Conservation (phyloP, 2,113 vertebrate species). For the Lanius collurio region DNA sequence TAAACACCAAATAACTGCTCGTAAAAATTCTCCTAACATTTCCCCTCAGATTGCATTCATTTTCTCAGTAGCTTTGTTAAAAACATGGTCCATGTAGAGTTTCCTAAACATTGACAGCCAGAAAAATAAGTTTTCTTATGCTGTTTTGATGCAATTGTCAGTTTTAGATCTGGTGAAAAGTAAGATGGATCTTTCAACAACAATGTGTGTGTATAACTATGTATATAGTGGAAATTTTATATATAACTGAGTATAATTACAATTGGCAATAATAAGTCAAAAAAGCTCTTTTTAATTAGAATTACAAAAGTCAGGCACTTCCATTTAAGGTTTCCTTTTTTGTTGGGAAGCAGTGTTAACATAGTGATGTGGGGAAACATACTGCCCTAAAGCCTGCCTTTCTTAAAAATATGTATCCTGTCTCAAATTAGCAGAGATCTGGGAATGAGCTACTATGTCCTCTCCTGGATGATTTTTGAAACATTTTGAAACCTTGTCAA, state of each 20-base stretch:
- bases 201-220: neutral
- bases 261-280: neutral
- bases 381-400: neutral
- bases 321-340: neutral
- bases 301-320: neutral
- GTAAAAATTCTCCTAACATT: constrained; percentile 16
- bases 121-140: neutral
- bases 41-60: neutral
- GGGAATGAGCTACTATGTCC: neutral
- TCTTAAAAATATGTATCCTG: neutral
- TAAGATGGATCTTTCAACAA: neutral
- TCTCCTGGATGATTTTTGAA: neutral
- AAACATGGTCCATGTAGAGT: neutral
- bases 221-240: neutral
- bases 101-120: neutral
- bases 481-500: neutral
- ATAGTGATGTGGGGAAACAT: neutral
- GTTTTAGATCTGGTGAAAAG: neutral
- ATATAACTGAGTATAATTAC: neutral
- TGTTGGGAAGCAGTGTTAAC: neutral
- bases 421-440: neutral
- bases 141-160: neutral
- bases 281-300: neutral
- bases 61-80: constrained; percentile 24
- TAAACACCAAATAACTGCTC: constrained; percentile 20